Percentiles rank a stretch among this genome's conserved stretches.
phyloP scores from a whole-genome alignment of 2,113 vertebrate genomes.

The western clawed frog (Xenopus tropicalis) region DNA sequence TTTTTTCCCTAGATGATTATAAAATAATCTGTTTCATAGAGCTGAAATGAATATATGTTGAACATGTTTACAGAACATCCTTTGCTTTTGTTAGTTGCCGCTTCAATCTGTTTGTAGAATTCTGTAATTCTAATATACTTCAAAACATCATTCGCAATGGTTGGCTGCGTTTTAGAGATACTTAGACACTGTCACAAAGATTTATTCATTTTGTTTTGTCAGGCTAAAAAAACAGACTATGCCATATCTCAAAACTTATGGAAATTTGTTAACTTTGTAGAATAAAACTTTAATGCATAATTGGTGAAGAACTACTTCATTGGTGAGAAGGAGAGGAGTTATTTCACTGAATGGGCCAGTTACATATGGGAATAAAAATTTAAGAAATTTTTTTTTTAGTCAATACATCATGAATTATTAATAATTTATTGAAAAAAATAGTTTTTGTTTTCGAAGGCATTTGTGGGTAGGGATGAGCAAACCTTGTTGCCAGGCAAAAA shows the following conservation, averaged over 20 bases:
- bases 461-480: no score
- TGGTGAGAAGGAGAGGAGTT: no score
- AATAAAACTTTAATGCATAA: background rate
- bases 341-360: no score
- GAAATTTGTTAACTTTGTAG: conserved; percentile 9
- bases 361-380: no score
- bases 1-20: no score
- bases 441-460: no score
- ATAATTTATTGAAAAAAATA: no score
- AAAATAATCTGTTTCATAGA: conserved; percentile 4
- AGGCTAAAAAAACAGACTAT: conserved; percentile 33
- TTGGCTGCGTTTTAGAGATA: conserved; percentile 42
- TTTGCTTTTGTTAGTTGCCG: conserved; percentile 14
- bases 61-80: conserved; percentile 19
- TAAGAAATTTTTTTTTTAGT: no score
- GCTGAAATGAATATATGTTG: conserved; percentile 15
- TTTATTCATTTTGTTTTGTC: conserved; percentile 31
- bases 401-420: no score
- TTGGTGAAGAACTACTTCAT: no score
- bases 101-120: conserved; percentile 26
- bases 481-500: no score
- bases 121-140: conserved; percentile 39
- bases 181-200: conserved; percentile 32
- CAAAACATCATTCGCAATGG: conserved; percentile 38
- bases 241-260: no score